phyloP scores from a whole-genome alignment of 2,888 invertebrate genomes.

The Aleiodes testaceus region DNA sequence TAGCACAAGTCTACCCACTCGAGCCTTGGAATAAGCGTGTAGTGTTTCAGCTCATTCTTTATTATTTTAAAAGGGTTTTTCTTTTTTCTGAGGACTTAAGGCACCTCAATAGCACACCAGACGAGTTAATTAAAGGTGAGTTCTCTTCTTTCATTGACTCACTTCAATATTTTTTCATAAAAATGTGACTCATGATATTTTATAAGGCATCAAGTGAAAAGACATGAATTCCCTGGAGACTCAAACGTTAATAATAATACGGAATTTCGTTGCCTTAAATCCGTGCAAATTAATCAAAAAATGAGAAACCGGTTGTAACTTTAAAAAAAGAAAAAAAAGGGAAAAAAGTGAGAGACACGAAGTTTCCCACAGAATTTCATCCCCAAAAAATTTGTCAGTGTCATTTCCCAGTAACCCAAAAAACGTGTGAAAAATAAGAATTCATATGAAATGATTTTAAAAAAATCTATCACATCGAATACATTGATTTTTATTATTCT shows the following conservation, averaged over 20 bases:
- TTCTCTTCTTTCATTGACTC: conserved; percentile 26
- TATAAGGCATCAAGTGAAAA: too few species aligned
- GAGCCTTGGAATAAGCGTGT: conserved; percentile 26
- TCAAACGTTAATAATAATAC: too few species aligned
- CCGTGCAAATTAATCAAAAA: too few species aligned
- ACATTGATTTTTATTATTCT: conserved; percentile 56
- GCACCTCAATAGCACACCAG: conserved; percentile 21
- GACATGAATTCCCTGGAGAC: too few species aligned
- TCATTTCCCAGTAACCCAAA: conserved; percentile 58
- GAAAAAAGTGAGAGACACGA: conserved; percentile 23
- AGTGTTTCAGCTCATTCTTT: conserved; percentile 18
- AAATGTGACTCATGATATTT: too few species aligned
- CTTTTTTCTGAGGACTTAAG: conserved; percentile 4
- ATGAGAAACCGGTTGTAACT: too few species aligned
- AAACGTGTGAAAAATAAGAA: conserved; percentile 18
- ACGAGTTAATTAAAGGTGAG: conserved; percentile 31
- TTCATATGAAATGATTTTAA: conserved; percentile 36
- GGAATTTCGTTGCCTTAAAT: too few species aligned
- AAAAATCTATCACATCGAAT: conserved; percentile 55
- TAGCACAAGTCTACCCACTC: conserved; percentile 9
- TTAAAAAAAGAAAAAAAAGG: too few species aligned
- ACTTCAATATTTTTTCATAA: neutral
- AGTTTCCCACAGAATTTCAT: conserved; percentile 64
- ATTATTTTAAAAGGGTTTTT: too few species aligned
- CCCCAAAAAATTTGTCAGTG: conserved; percentile 41